Base-by-base conservation (phyloP, 2,113 vertebrate genomes). In the Columba livia region DNA sequence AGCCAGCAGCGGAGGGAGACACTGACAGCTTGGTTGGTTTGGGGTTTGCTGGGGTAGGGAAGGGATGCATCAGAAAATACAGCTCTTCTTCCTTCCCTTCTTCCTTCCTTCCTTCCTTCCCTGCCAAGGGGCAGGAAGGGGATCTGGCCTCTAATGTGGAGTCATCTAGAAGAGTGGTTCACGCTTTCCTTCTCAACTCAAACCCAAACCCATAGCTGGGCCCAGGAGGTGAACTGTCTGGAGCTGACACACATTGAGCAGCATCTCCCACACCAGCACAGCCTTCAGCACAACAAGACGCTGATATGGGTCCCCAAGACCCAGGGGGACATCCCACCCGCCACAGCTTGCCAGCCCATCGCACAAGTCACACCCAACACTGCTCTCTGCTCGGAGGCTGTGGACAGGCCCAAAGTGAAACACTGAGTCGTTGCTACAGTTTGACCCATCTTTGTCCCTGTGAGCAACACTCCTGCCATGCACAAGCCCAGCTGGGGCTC, bases 371-470 rank as follows among this genome's bases (percentile, higher is more conserved):
- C 48, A 34, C 4, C 21, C 60, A 6, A 9, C 4, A 6, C 38
- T 57, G 71, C 50, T 54, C 51, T 44, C 26, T 53, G n/a, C 84
- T 81, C 12, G 0, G 18, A 87, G 70, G 26, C 51, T 14, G 15
- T 3, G 2, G 44, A n/a, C 47, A 44, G 50, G 62, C 79, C 67
- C 48, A 42, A 44, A 60, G 34, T 1, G 21, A 32, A 48, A 15
- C 3, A 12, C 26, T 0, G 26, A 15, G 21, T 6, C 0, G 0
- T 7, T 44, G 44, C 71, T 65, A 7, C 23, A 28, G 53, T 28
- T 12, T 36, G 40, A 69, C 21, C 18, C 1, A 0, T 32, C 70
- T 53, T 26, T 40, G 56, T 17, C 21, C 38, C 53, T 4, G 1
- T 20, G 2, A 31, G 51, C 23, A 23, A 24, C 12, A 34, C 21